A percentile compares a stretch with the other conserved stretches of the same genome.
Conservation (phyloP, 2,888 invertebrate genomes). For the Amblyteles armatorius region DNA sequence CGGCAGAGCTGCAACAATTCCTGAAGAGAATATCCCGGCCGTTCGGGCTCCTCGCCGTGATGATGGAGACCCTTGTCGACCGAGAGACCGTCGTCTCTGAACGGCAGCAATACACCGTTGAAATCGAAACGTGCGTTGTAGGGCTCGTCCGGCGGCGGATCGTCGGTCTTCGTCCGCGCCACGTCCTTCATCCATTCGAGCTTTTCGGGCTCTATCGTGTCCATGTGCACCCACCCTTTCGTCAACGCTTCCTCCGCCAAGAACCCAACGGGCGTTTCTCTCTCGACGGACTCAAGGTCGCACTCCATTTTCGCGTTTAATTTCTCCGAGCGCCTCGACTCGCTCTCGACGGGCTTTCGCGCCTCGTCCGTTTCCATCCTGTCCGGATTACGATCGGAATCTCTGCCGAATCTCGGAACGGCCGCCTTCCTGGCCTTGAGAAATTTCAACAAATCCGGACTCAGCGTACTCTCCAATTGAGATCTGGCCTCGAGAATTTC, state of each 20-base stretch:
- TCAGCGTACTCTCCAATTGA: conserved; percentile 88
- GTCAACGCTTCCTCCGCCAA: conserved; percentile 85
- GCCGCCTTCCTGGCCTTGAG: conserved; percentile 85
- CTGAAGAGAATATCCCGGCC: conserved; percentile 96
- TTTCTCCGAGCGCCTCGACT: conserved; percentile 9
- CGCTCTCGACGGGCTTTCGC: conserved; percentile 13
- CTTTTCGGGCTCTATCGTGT: conserved; percentile 94
- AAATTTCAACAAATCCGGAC: conserved; percentile 89
- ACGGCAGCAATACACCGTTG: conserved; percentile 91
- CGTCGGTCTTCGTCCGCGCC: conserved; percentile 84
- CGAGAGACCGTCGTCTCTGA: conserved; percentile 87
- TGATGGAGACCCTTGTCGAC: conserved; percentile 91
- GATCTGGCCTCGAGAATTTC: conserved; percentile 92
- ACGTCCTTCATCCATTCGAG: conserved; percentile 94
- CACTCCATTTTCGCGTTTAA: conserved; percentile 68
- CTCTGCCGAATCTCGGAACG: conserved; percentile 1
- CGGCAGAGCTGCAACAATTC: conserved; percentile 93
- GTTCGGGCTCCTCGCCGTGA: conserved; percentile 96
- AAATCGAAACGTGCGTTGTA: conserved; percentile 95
- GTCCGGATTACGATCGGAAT: conserved; percentile 10
- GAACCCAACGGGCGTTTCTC: conserved; percentile 74
- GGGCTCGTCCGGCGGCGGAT: conserved; percentile 85
- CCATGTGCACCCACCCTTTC: conserved; percentile 93
- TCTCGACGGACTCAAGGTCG: conserved; percentile 54
- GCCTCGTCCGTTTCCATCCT: conserved; percentile 58